Evolutionary conservation across 2,797 vertebrate genomes (phyloP), one percentile per base, ranked within the genome.

Genomic region (Periophthalmus magnuspinnatus): DNA sequence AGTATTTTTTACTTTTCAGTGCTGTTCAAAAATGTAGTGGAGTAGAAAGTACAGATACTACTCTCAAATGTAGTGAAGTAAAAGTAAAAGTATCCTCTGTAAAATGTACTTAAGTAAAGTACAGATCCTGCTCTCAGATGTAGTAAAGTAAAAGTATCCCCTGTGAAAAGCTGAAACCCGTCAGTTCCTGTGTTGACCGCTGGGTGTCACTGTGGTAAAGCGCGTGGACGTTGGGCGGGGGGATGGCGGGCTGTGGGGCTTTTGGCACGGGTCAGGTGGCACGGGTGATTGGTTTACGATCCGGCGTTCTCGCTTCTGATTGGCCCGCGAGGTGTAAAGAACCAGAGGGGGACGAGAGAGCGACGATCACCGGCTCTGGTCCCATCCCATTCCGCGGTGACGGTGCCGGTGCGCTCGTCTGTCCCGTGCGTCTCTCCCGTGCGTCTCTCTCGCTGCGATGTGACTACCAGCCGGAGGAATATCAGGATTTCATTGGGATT

Each of bases 231-330:
- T 14, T 24, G 64, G 50, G 41, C 24, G 33, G 41, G 17, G 38
- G 17, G 69, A 50, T 36, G 48, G 67, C 71, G 69, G 78, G 65
- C 83, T 82, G 75, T 75, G 69, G 84, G 81, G 87, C 68, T 69
- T 72, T 76, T 68, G 69, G 78, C 70, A n/a, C 50, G 72, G 88
- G 82, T 87, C 89, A 91, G 90, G 82, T 84, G 81, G 70, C 76
- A 77, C 80, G 87, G 85, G 80, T 90, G 90, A 91, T 92, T 92
- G 91, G 90, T 88, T 91, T 86, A 84, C 74, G 79, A 87, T 74
- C 73, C 54, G 74, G 77, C 71, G 50, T 79, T 8, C 88, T 87
- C 61, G 48, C 76, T 82, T 69, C 85, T 88, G 90, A 93, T 93
- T 93, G 92, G 92, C 71, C 70, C 52, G 82, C 41, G 64, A 89